These are phyloP conservation scores for Leucophora obtusa DNA, from an alignment of 2,888 invertebrate genomes.

Conservation along the genomic window DNA sequence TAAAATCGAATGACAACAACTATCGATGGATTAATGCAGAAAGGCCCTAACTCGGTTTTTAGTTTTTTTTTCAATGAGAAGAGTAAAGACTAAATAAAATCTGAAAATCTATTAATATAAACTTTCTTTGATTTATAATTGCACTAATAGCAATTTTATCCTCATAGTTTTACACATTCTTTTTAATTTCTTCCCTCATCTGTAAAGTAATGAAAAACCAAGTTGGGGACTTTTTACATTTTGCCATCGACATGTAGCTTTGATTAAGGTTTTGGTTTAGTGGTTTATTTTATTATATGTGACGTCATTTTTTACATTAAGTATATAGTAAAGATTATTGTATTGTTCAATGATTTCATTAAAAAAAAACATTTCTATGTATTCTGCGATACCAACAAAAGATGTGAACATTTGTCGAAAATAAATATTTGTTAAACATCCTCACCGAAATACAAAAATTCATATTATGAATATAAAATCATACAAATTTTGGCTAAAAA, in stretches of 20 bases:
- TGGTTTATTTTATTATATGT: neutral
- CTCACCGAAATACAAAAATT: neutral
- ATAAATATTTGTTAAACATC: neutral
- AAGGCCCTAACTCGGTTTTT: no score
- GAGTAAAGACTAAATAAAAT: no score
- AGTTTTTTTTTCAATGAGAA: no score
- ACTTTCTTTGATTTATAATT: no score
- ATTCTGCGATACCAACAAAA: neutral
- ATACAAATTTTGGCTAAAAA: neutral
- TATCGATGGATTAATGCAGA: neutral
- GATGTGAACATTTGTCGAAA: neutral
- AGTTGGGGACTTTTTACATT: no score
- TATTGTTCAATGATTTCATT: neutral
- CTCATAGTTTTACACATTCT: no score
- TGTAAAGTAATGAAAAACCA: no score
- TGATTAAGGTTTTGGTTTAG: slow-evolving; percentile 2
- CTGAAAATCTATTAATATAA: no score
- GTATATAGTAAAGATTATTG: neutral
- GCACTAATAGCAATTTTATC: no score
- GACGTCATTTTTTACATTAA: neutral
- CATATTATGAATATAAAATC: neutral
- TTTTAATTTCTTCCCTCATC: no score
- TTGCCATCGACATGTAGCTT: neutral
- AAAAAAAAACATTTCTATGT: neutral
- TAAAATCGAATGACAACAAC: neutral